Conservation (phyloP, 2,113 vertebrate species). For the Hippolais icterina region DNA sequence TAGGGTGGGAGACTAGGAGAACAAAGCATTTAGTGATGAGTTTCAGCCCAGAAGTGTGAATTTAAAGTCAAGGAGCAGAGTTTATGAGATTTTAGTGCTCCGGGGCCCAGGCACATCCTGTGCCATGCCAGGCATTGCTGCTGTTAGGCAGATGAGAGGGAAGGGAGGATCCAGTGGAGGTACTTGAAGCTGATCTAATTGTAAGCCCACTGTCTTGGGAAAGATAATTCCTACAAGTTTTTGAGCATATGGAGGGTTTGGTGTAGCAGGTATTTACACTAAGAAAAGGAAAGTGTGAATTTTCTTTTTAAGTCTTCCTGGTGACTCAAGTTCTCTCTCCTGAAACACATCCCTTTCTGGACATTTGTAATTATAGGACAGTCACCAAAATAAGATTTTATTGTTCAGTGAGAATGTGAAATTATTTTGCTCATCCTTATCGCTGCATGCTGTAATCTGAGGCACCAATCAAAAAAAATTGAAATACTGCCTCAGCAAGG, state of each 20-base stretch:
- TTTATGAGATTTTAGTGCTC: neutral
- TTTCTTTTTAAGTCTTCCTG: neutral
- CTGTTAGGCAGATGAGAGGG: neutral
- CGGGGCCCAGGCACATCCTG: neutral
- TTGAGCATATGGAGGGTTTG: neutral
- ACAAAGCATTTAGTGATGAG: neutral
- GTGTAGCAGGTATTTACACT: neutral
- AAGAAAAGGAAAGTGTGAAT: neutral
- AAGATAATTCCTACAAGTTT: neutral
- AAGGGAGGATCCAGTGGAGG: neutral
- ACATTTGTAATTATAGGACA: neutral
- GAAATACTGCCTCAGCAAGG: neutral
- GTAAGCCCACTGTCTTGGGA: neutral
- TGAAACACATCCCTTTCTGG: neutral
- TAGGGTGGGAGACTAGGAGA: neutral
- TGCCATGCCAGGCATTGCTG: neutral
- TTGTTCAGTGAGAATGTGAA: neutral
- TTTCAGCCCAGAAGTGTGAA: neutral
- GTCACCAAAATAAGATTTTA: neutral
- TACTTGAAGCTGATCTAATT: neutral
- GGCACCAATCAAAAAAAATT: slow-evolving; percentile 11
- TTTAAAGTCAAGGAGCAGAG: neutral
- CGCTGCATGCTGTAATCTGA: neutral
- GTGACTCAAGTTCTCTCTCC: neutral
- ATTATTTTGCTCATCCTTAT: neutral